phyloP scores from a whole-genome alignment of 2,113 vertebrate species.

The Cyprinodon brontotheroides region DNA sequence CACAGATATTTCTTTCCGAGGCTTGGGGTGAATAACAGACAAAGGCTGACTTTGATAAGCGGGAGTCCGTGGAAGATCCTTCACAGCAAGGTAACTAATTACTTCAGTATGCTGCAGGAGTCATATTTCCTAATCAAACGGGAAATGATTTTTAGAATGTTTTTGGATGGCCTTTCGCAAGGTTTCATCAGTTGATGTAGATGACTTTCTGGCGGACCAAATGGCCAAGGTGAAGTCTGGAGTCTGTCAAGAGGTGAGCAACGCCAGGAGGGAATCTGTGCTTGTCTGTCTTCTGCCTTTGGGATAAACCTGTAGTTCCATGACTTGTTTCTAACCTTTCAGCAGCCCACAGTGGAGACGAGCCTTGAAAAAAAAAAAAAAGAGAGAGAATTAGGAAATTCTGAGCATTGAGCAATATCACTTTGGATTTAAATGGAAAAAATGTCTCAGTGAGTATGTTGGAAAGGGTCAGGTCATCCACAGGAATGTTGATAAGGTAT shows the following conservation, averaged over 20 bases:
- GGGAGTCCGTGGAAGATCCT: slow-evolving; percentile 64
- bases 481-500: background rate
- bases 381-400: slow-evolving; percentile 39
- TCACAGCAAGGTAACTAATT: slow-evolving; percentile 76
- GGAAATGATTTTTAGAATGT: slow-evolving; percentile 74
- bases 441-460: slow-evolving; percentile 50
- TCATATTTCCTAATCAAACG: slow-evolving; percentile 80
- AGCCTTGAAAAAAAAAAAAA: too few species aligned
- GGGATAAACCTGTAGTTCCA: slow-evolving; percentile 64
- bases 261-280: slow-evolving; percentile 62
- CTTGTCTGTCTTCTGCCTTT: slow-evolving; percentile 56
- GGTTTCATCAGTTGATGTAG: slow-evolving; percentile 59
- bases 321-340: slow-evolving; percentile 58
- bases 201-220: slow-evolving; percentile 56
- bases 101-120: slow-evolving; percentile 75
- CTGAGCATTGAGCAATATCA: slow-evolving; percentile 71
- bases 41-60: slow-evolving; percentile 66
- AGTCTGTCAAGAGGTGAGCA: slow-evolving; percentile 61
- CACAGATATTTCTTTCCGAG: slow-evolving; percentile 57
- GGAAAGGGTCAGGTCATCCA: background rate
- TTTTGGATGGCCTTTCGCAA: slow-evolving; percentile 67
- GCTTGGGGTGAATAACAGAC: slow-evolving; percentile 47
- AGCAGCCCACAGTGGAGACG: slow-evolving; percentile 32
- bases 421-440: slow-evolving; percentile 76
- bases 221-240: slow-evolving; percentile 69